A percentile compares a stretch with the other conserved stretches of the same genome.
phyloP scores from a whole-genome alignment of 2,888 invertebrate species.

The Lasioglossum malachurum region DNA sequence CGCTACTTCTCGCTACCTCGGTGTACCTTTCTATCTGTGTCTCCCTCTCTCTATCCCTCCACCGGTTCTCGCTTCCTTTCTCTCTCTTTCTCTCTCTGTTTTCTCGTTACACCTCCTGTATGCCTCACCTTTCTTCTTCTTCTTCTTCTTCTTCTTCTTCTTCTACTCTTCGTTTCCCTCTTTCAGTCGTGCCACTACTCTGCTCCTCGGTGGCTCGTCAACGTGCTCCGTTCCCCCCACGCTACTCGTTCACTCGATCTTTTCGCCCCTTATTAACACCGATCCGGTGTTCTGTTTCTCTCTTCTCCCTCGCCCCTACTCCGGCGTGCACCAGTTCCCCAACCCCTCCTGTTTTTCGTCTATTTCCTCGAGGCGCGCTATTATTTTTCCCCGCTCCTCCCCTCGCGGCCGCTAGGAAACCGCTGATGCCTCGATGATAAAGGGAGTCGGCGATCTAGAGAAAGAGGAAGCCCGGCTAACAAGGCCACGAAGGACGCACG shows the following conservation, averaged over 20 bases:
- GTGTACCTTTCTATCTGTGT: conserved; percentile 3
- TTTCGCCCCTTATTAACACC: conserved; percentile 22
- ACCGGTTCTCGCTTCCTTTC: not conserved
- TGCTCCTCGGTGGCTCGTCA: conserved; percentile 7
- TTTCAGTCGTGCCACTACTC: not conserved
- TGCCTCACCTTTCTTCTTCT: conserved; percentile 15
- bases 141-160: not conserved
- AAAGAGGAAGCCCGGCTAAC: conserved; percentile 48
- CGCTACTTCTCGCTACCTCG: not conserved
- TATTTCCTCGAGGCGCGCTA: not conserved
- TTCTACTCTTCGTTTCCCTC: not conserved
- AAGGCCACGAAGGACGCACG: conserved; percentile 60
- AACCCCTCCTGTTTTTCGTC: not conserved
- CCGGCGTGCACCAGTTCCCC: not conserved
- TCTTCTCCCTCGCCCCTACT: not conserved
- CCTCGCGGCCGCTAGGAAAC: not conserved
- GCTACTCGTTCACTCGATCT: conserved; percentile 1
- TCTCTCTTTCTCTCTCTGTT: not conserved
- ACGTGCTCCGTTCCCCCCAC: conserved; percentile 11
- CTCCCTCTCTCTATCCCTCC: not conserved
- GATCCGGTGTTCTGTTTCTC: not conserved
- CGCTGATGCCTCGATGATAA: conserved; percentile 10
- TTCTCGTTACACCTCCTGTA: not conserved
- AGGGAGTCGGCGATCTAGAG: conserved; percentile 17
- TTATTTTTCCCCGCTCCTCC: conserved; percentile 1